Evolutionary conservation across 2,113 vertebrate species (phyloP), one percentile per base, ranked within the genome.

Genomic region (Hirundichthys speculiger): DNA sequence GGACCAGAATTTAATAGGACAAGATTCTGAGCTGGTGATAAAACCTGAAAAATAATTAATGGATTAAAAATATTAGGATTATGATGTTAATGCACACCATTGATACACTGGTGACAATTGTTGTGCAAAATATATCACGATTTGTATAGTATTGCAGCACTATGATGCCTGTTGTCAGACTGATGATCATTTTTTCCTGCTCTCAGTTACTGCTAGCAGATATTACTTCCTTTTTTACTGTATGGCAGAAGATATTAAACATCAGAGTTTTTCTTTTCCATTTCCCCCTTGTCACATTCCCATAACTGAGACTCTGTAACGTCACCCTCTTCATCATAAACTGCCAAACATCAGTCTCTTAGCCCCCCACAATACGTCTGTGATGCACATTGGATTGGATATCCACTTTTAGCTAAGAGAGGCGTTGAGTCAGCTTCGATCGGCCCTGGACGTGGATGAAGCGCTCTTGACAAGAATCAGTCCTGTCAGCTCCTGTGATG

Each of bases 391-490:
- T 77, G 86, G 86, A 90, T 85, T 89, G 88, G 73, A 92, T 94
- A 93, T 93, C 92, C 90, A 88, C 90, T 89, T 90, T 91, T 89
- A 88, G 87, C 89, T 89, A 86, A 86, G 89, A 90, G 90, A 92
- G 88, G 92, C 93, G 91, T 86, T 80, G 90, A 95, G 94, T 94
- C 95, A 91, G 91, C 91, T 94, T 94, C 93, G 91, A 95, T 95
- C 91, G 92, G 92, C 82, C 90, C 89, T 84, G 90, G 94, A 94
- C 86, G 87, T 93, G 95, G 89, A 93, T 95, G 94, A 95, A 94
- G 93, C 30, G 25, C 93, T 93, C 94, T 94, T 94, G 94, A 94
- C 93, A 93, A 94, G 94, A 96, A 97, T 96, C 94, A 90, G 93
- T 84, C 90, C 93, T 95, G 96, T 98, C 96, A 95, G 95, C 65